A percentile compares a stretch with the other conserved stretches of the same genome.
Evolutionary conservation across 2,797 vertebrate genomes (phyloP).

Genomic region (Oceanodroma leucorhoa): DNA sequence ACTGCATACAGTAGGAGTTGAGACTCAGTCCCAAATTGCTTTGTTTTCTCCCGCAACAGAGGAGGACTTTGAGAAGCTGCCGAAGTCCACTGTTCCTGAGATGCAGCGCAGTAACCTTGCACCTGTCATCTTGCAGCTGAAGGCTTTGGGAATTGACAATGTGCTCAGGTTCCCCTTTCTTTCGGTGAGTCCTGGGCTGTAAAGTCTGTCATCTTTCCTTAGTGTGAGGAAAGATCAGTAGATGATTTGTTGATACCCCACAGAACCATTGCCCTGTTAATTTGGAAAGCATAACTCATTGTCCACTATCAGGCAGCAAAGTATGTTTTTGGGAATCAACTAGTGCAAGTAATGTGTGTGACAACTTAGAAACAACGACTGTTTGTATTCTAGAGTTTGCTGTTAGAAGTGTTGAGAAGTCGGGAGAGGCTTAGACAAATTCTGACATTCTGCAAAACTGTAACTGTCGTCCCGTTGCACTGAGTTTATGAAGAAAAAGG

Average conservation of each 20-base stretch:
- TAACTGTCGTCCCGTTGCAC: neutral
- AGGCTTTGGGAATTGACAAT: conserved; percentile 96
- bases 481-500: neutral
- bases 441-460: neutral
- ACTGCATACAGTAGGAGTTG: neutral
- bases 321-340: neutral
- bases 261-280: neutral
- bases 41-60: conserved; percentile 76
- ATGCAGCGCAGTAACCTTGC: conserved; percentile 98
- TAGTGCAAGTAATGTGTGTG: neutral
- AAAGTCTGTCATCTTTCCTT: neutral
- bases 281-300: neutral
- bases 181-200: conserved; percentile 79
- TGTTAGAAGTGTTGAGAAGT: neutral
- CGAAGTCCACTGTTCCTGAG: conserved; percentile 90
- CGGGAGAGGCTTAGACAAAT: neutral
- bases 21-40: neutral
- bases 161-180: conserved; percentile 98
- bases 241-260: neutral
- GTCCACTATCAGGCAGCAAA: neutral
- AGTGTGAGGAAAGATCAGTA: neutral
- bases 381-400: neutral
- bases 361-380: neutral
- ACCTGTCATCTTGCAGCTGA: conserved; percentile 96
- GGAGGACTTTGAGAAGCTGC: conserved; percentile 95